Percentiles rank a stretch among this genome's conserved stretches.
phyloP scores from a whole-genome alignment of 2,797 vertebrate species.

The Limnodromus scolopaceus region DNA sequence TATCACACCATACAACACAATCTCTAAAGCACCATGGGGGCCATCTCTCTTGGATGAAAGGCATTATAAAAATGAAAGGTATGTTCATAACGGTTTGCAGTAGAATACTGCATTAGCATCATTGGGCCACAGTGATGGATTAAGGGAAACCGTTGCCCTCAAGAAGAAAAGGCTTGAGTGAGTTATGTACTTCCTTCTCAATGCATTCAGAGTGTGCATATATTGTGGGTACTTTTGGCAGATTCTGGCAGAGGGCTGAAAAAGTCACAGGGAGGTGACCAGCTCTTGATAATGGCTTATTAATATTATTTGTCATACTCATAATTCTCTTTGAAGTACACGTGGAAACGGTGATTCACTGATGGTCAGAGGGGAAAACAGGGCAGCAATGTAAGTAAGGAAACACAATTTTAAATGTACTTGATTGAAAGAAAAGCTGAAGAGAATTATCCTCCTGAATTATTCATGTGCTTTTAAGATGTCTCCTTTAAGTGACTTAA shows the following conservation, averaged over 20 bases:
- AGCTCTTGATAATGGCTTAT: constrained; percentile 37
- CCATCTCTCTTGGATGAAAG: constrained; percentile 46
- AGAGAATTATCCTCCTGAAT: not conserved
- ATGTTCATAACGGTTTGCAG: constrained; percentile 29
- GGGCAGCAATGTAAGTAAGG: not conserved
- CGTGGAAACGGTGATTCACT: not conserved
- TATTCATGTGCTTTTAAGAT: constrained; percentile 14
- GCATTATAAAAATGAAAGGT: constrained; percentile 59
- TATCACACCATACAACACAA: constrained; percentile 11
- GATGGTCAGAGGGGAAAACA: not conserved
- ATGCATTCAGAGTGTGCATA: not conserved
- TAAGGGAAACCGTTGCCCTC: not conserved
- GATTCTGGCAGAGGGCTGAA: not conserved
- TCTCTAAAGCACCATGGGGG: constrained; percentile 54
- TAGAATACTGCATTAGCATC: constrained; percentile 36
- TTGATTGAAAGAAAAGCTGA: not conserved
- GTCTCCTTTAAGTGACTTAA: not conserved
- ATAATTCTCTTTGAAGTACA: not conserved
- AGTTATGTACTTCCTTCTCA: constrained; percentile 33
- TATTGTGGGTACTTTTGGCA: not conserved
- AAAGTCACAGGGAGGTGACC: not conserved
- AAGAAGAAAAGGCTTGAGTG: constrained; percentile 31
- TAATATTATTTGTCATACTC: constrained; percentile 8
- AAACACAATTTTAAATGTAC: not conserved
- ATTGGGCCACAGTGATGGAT: constrained; percentile 23